Base-by-base conservation (phyloP, 2,797 vertebrate genomes). In the Syndactyla subalaris region DNA sequence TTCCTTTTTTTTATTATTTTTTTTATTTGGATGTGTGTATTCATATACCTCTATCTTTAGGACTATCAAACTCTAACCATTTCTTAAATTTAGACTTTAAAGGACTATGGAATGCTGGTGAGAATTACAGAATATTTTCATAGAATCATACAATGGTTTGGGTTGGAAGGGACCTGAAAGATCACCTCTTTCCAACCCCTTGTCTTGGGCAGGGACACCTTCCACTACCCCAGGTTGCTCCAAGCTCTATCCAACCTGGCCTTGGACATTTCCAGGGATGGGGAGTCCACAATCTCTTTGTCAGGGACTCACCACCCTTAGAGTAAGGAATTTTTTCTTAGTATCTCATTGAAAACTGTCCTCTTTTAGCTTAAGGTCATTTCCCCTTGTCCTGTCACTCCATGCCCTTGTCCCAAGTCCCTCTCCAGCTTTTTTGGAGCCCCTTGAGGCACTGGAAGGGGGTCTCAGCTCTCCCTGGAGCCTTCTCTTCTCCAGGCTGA, bases 181-280 rank as follows among this genome's bases (percentile, higher is more conserved):
- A 24, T n/a, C 41, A 49, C 13, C 5, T 6, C 2, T 4, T 62
- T 68, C 36, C 13, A 29, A 34, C 7, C 2, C 26, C 21, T 21
- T 55, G 15, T 21, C 27, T 29, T 20, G 27, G 13, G 0, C 41
- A 62, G 41, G 7, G 41, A n/a, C 49, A n/a, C 6, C 6, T 70
- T 7, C 23, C 36, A n/a, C 6, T 23, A 3, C 11, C 17, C 32
- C 63, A 62, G 34, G 8, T 0, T 68, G 21, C 4, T 88, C 34
- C 7, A 23, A 88, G 3, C 7, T 15, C 2, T 0, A 0, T 34
- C 70, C 34, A 81, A 0, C 7, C 21, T 27, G 39, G 6, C 1
- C 26, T 23, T 13, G 21, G 0, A 54, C 8, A 48, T 2, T 68
- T 54, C 0, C 62, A 74, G 12, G 68, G 24, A 19, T 54, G 34